Conservation (phyloP, 2,113 vertebrate species). For the Corydoras maculifer region DNA sequence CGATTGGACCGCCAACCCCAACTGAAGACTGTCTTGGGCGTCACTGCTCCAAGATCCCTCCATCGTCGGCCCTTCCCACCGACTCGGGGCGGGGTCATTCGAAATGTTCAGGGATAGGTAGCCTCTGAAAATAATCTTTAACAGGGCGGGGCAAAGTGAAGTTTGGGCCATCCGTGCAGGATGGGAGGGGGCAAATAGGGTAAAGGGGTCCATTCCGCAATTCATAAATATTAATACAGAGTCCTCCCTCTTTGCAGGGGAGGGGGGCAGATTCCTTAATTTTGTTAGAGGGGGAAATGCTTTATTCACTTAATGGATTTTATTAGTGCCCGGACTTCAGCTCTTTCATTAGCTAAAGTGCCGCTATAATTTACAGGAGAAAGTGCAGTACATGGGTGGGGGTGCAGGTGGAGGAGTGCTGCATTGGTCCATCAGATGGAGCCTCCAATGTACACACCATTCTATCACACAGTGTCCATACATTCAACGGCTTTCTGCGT, state of each 20-base stretch:
- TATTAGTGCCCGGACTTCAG: slow-evolving; percentile 76
- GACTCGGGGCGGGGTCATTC: slow-evolving; percentile 56
- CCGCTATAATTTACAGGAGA: slow-evolving; percentile 77
- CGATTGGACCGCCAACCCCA: slow-evolving; percentile 55
- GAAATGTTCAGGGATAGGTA: slow-evolving; percentile 69
- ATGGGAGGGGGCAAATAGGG: slow-evolving; percentile 45
- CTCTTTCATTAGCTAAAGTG: slow-evolving; percentile 83
- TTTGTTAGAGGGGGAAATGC: slow-evolving; percentile 78
- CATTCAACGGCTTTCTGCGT: slow-evolving; percentile 18
- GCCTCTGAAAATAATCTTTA: slow-evolving; percentile 56
- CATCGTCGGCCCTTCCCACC: slow-evolving; percentile 62
- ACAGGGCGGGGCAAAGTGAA: slow-evolving; percentile 51
- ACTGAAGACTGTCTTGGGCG: slow-evolving; percentile 63
- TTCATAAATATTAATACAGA: slow-evolving; percentile 81
- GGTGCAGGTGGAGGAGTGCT: slow-evolving; percentile 35
- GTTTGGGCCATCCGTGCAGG: slow-evolving; percentile 44
- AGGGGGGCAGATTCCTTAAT: slow-evolving; percentile 73
- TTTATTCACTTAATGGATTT: slow-evolving; percentile 82
- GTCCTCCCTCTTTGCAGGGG: slow-evolving; percentile 60
- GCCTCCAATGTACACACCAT: slow-evolving; percentile 12
- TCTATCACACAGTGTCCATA: slow-evolving; percentile 18
- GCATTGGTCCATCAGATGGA: slow-evolving; percentile 27
- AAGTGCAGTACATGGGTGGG: slow-evolving; percentile 42
- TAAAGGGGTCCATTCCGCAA: slow-evolving; percentile 62
- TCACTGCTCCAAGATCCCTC: slow-evolving; percentile 61